Evolutionary conservation across 2,888 invertebrate genomes (phyloP).

Genomic region (Macrophya annulata): DNA sequence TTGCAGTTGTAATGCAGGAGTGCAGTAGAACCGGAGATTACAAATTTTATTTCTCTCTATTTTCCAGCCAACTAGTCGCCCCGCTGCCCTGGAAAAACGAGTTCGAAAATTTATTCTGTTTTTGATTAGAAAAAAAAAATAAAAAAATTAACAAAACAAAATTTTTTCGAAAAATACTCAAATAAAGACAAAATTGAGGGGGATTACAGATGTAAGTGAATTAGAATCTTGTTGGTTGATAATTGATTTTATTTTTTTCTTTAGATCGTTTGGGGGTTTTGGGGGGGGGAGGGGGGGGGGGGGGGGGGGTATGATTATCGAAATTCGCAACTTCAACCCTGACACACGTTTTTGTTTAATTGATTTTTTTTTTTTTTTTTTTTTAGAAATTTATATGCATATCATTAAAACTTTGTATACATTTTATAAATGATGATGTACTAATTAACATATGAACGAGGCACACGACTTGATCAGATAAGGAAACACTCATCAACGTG

Average conservation of each 20-base stretch:
- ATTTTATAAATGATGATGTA: constrained; percentile 39
- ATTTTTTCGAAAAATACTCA: background rate
- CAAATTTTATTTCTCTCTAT: background rate
- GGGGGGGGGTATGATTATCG: too few relatives aligned
- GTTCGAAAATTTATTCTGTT: background rate
- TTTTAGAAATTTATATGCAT: too few relatives aligned
- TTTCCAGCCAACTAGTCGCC: background rate
- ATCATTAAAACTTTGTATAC: constrained; percentile 56
- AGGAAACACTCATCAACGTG: constrained; percentile 58
- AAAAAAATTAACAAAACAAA: background rate
- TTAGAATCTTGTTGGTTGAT: too few relatives aligned
- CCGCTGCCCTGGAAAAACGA: background rate
- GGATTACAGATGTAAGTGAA: too few relatives aligned
- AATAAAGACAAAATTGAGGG: too few relatives aligned
- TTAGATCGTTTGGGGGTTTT: too few relatives aligned
- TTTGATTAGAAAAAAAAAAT: background rate
- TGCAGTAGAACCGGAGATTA: background rate
- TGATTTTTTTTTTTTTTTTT: too few relatives aligned
- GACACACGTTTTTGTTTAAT: too few relatives aligned
- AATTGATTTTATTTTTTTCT: too few relatives aligned
- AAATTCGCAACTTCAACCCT: too few relatives aligned
- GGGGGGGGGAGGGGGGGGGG: too few relatives aligned
- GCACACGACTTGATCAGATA: constrained; percentile 73
- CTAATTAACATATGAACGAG: constrained; percentile 57
- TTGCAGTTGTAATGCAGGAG: background rate